Evolutionary conservation across 2,113 vertebrate genomes (phyloP).

Genomic region (Pelusios castaneus): DNA sequence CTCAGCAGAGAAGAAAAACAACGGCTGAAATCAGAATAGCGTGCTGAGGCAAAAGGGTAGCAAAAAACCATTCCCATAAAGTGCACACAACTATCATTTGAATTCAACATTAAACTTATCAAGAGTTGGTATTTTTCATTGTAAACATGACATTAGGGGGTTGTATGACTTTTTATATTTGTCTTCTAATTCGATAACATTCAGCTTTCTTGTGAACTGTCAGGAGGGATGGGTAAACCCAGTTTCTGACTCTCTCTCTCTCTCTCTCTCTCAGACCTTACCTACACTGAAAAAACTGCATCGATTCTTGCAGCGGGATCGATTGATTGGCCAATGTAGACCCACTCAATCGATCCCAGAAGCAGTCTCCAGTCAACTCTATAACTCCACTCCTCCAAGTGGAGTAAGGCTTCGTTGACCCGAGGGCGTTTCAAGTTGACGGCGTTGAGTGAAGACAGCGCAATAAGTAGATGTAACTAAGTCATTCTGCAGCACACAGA

Average conservation of each 20-base stretch:
- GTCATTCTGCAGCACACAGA: no score
- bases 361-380: no score
- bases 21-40: background rate
- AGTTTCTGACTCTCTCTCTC: accelerated
- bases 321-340: no score
- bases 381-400: no score
- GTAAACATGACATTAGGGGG: background rate
- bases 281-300: no score
- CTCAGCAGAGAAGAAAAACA: background rate
- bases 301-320: no score
- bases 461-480: no score
- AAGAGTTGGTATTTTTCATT: background rate
- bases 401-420: no score
- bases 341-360: no score
- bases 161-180: background rate
- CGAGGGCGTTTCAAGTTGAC: no score
- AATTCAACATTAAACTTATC: background rate
- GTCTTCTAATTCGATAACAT: background rate
- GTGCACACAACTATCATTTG: background rate
- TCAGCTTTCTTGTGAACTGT: background rate
- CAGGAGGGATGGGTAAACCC: background rate
- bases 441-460: no score
- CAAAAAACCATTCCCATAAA: background rate
- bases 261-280: no score
- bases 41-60: background rate